These are phyloP conservation scores for Triplophysa siluroides DNA, from an alignment of 2,113 vertebrate genomes.

Conservation along the genomic window DNA sequence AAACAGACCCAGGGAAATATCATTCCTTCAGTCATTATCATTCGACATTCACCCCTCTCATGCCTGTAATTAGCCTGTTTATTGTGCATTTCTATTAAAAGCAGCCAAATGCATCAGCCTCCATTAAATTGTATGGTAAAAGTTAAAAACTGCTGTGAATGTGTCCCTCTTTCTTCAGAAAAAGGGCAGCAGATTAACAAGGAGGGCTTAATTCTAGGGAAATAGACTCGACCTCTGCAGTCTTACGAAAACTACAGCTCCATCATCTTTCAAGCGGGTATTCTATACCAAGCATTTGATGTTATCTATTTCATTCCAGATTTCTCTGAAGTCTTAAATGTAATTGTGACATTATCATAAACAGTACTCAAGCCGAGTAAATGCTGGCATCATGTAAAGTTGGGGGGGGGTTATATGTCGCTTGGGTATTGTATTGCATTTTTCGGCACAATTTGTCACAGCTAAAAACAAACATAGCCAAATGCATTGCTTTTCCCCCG, in stretches of 20 bases:
- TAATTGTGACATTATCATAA: conserved; percentile 20
- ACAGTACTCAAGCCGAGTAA: conserved; percentile 11
- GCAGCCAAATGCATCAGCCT: background rate
- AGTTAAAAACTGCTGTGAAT: background rate
- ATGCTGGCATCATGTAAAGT: background rate
- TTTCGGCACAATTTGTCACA: conserved; percentile 14
- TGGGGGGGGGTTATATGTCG: background rate
- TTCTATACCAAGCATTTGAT: conserved; percentile 2
- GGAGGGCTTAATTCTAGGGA: conserved; percentile 32
- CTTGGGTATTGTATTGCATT: background rate
- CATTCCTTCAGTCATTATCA: background rate
- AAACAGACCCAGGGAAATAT: background rate
- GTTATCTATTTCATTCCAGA: conserved; percentile 1
- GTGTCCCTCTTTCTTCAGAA: conserved; percentile 17
- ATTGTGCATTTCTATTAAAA: background rate
- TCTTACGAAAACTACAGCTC: background rate
- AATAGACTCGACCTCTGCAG: conserved; percentile 24
- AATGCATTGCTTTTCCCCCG: background rate
- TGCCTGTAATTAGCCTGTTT: conserved; percentile 6
- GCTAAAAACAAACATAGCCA: conserved; percentile 16
- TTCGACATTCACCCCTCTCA: background rate
- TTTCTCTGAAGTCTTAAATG: conserved; percentile 2
- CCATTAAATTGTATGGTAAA: background rate
- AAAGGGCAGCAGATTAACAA: conserved; percentile 59
- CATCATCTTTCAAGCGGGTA: conserved; percentile 1